Base-by-base conservation (phyloP, 30 jellyfish, hydroid and myxozoan species). In the Rhopilema esculentum region DNA sequence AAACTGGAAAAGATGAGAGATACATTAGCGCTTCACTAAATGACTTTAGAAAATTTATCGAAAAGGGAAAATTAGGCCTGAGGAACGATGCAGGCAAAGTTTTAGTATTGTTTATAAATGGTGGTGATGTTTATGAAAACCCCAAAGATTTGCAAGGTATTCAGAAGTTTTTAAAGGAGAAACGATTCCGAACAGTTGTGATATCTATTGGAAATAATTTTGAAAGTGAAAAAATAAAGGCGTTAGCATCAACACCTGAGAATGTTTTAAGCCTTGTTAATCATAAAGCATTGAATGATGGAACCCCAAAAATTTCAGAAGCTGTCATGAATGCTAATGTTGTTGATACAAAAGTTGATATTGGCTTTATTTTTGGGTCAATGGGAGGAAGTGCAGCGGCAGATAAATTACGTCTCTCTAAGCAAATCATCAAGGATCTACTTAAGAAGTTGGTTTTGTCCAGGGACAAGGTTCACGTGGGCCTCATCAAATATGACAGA, bases 311-410 rank as follows among this genome's bases (percentile, higher is more conserved):
- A n/a, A 74, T 74, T 19, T 74, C 69, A 21, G 40, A 74, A 15
- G 1, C 73, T 23, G 88, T 72, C 15, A 30, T 21, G 6, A 25
- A 20, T 28, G 93, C 93, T 18, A 49, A 32, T 24, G 28, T 6
- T 16, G 16, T 53, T 1, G 19, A 49, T 24, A 66, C 51, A 0
- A 89, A 40, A 27, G 32, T 89, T 6, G 97, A 89, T 64, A 74
- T 89, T 69, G 97, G 97, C 28, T 80, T 80, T 72, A 57, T 89
- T 28, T 20, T 89, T 53, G 97, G 97, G 20, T 93, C 91, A 19
- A 32, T 27, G 20, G 82, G 95, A 0, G 48, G 48, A 1, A 79
- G 79, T 22, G 79, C 91, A 2, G 84, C 61, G 12, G 57, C 27
- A 27, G 84, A 63, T n/a, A 12, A 40, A 40, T 92, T 72, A 26